Conservation (phyloP, 2,888 invertebrate species). For the Pogonocherus hispidulus region DNA sequence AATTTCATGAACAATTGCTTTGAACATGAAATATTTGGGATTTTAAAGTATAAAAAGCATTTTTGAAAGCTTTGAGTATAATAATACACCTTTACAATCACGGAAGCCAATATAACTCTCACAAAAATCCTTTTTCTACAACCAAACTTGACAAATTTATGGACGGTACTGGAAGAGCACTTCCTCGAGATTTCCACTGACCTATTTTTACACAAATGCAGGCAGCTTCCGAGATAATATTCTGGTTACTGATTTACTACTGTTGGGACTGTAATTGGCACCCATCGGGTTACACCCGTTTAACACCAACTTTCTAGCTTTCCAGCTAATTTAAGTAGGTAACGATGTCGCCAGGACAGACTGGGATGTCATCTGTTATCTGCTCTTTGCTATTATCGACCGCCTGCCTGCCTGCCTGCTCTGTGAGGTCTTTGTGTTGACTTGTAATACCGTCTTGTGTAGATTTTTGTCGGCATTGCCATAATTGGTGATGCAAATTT, state of each 20-base stretch:
- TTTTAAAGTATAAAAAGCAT: too few relatives aligned
- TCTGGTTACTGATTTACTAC: constrained; percentile 22
- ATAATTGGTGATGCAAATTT: too few relatives aligned
- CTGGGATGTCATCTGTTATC: neutral
- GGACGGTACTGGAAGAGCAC: neutral
- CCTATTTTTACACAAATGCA: constrained; percentile 12
- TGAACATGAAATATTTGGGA: too few relatives aligned
- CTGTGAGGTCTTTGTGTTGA: neutral
- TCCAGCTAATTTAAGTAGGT: constrained; percentile 8
- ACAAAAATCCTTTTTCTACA: neutral
- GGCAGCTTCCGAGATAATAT: constrained; percentile 3
- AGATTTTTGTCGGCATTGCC: too few relatives aligned
- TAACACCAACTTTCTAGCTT: constrained; percentile 24
- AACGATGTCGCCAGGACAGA: constrained; percentile 17
- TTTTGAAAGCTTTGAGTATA: neutral
- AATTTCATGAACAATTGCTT: too few relatives aligned
- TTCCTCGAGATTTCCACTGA: constrained; percentile 8
- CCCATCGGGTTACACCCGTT: constrained; percentile 7
- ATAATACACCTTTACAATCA: neutral
- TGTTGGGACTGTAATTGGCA: constrained; percentile 16
- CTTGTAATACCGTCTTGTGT: too few relatives aligned
- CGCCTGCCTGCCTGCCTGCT: too few relatives aligned
- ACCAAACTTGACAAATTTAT: neutral
- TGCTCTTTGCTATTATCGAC: neutral
- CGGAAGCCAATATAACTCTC: neutral